Evolutionary conservation across 2,888 invertebrate genomes (phyloP).

Genomic region (Hetaerina titia): DNA sequence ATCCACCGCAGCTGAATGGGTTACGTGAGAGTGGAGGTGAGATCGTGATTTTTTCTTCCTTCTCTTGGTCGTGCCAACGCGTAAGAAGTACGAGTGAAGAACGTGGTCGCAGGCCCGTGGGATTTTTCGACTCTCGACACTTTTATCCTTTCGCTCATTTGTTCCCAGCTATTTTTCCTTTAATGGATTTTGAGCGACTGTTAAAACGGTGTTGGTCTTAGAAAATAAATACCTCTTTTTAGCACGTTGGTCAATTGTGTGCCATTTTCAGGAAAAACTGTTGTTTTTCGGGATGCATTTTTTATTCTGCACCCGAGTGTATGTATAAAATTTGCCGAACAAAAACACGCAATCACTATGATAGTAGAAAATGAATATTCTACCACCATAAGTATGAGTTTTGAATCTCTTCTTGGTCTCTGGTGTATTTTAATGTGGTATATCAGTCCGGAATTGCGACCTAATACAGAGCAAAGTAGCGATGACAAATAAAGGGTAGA

Average conservation of each 20-base stretch:
- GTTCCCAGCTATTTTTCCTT: neutral
- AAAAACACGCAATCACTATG: too few species aligned
- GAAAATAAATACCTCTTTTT: too few species aligned
- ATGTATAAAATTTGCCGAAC: too few species aligned
- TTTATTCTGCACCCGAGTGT: too few species aligned
- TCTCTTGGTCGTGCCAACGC: neutral
- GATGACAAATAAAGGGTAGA: neutral
- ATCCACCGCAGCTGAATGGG: neutral
- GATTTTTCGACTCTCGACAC: neutral
- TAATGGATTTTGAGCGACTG: too few species aligned
- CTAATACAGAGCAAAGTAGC: neutral
- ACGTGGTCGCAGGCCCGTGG: neutral
- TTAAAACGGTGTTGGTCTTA: too few species aligned
- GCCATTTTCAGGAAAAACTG: too few species aligned
- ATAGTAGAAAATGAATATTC: neutral
- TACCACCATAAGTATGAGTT: neutral
- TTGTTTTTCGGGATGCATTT: too few species aligned
- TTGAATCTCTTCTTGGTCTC: neutral
- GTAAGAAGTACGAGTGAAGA: neutral
- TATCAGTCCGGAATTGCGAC: neutral
- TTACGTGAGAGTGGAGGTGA: neutral
- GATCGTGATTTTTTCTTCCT: neutral
- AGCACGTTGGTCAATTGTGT: too few species aligned
- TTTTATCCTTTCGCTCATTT: neutral
- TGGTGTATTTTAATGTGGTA: neutral